phyloP scores from a whole-genome alignment of 1,140 invertebrate species.

The Thaumatotibia leucotreta region DNA sequence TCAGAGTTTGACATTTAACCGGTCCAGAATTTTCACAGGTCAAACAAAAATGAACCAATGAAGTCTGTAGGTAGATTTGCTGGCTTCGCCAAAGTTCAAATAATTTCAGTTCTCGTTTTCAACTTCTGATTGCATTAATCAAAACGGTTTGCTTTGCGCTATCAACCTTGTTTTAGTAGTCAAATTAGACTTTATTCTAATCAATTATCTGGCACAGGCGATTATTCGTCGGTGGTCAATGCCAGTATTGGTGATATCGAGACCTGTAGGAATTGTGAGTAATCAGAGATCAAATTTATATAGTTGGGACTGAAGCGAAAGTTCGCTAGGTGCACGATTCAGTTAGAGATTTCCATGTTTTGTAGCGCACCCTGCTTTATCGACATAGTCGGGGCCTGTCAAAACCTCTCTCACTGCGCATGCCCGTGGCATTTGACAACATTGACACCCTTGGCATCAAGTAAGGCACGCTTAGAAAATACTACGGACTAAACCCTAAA shows the following conservation, averaged over 20 bases:
- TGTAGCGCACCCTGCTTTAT: conserved; percentile 43
- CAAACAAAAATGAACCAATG: no score
- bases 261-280: neutral
- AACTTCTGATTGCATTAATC: neutral
- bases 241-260: neutral
- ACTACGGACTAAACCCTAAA: conserved; percentile 44
- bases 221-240: neutral
- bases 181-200: no score
- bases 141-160: neutral
- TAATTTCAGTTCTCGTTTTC: neutral
- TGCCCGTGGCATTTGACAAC: conserved; percentile 52
- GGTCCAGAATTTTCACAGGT: neutral
- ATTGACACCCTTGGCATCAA: conserved; percentile 31
- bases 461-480: conserved; percentile 50
- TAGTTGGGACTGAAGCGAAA: neutral
- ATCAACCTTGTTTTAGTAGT: neutral
- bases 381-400: conserved; percentile 42
- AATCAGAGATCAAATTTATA: neutral
- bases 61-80: no score
- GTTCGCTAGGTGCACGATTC: neutral
- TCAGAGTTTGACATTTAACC: neutral
- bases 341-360: neutral
- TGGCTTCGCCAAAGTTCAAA: neutral
- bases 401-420: conserved; percentile 41
- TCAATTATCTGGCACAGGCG: neutral